Evolutionary conservation across 2,797 vertebrate genomes (phyloP), one percentile per base, ranked within the genome.

Genomic region (Ptychobarbus kaznakovi): DNA sequence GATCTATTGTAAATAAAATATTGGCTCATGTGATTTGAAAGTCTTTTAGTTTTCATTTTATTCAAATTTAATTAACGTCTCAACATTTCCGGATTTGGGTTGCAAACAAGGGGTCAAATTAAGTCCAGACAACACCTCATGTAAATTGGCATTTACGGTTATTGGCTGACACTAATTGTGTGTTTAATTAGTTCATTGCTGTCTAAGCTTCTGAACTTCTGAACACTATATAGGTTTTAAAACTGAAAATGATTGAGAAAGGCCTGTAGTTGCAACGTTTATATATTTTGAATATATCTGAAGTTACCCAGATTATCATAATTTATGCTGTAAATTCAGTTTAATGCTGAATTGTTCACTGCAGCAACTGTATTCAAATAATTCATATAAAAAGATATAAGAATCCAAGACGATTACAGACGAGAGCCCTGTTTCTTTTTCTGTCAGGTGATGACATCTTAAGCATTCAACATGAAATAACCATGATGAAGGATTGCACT

Each of bases 391-490:
- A 32, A 32, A 32, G 32, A 32, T 32, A 32, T 32, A 32, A 32
- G 15, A 79, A 44, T 77, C 32, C 3, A 2, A 40, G 6, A 42
- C 25, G 22, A 61, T 79, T 12, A 42, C 2, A 42, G n/a, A 70
- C 22, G 4, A 18, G 46, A 13, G 6, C 6, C 22, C 38, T 32
- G n/a, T n/a, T n/a, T 83, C 16, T 56, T 25, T 38, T 78, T 86
- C 44, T 42, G 72, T 42, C 88, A 96, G 95, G 95, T 28, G 95
- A 96, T 58, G 95, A 96, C 89, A 93, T 95, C 61, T 93, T 94
- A 73, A 94, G 92, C 73, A 94, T 96, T 81, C 95, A 96, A 90
- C 94, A 94, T 85, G 95, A 96, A 88, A 95, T 96, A 81, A 95
- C 94, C 65, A 95, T 95, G 63, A 95, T 96, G 86, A 94, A 92